A percentile compares a stretch with the other conserved stretches of the same genome.
These are phyloP conservation scores for Mixornis gularis DNA, from an alignment of 2,113 vertebrate species.

Conservation along the genomic window DNA sequence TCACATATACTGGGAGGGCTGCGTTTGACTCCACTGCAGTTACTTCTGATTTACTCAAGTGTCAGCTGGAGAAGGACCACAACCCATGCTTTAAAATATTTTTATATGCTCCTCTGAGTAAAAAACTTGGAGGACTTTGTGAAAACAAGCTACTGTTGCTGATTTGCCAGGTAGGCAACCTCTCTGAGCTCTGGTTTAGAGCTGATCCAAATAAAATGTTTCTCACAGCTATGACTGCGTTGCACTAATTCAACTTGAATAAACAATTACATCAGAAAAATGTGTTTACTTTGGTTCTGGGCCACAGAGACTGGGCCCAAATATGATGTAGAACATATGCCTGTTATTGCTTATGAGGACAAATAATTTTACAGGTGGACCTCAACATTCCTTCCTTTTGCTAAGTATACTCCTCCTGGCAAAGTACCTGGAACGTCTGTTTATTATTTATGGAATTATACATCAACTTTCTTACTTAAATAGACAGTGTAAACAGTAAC, in stretches of 20 bases:
- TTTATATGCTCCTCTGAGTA: conserved; percentile 52
- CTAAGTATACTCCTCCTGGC: conserved; percentile 42
- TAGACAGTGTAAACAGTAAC: neutral
- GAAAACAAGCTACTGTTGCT: conserved; percentile 66
- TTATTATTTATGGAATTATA: conserved; percentile 60
- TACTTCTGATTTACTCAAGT: conserved; percentile 42
- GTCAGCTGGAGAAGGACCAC: conserved; percentile 42
- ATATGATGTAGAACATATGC: conserved; percentile 75
- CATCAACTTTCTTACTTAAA: conserved; percentile 42
- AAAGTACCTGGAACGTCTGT: conserved; percentile 40
- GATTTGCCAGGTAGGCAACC: conserved; percentile 62
- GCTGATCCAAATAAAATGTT: conserved; percentile 70
- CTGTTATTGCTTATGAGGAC: conserved; percentile 66
- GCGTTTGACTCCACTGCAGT: neutral
- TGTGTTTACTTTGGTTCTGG: conserved; percentile 77
- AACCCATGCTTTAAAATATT: conserved; percentile 47
- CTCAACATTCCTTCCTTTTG: conserved; percentile 53
- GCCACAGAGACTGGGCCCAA: conserved; percentile 68
- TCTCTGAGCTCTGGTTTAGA: conserved; percentile 58
- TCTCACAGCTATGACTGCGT: conserved; percentile 66
- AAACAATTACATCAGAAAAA: conserved; percentile 79
- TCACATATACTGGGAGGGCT: neutral
- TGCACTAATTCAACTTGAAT: conserved; percentile 70
- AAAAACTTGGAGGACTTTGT: conserved; percentile 42
- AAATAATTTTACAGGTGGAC: conserved; percentile 80